Conservation (phyloP, 2,113 vertebrate species). For the Galbula dea region DNA sequence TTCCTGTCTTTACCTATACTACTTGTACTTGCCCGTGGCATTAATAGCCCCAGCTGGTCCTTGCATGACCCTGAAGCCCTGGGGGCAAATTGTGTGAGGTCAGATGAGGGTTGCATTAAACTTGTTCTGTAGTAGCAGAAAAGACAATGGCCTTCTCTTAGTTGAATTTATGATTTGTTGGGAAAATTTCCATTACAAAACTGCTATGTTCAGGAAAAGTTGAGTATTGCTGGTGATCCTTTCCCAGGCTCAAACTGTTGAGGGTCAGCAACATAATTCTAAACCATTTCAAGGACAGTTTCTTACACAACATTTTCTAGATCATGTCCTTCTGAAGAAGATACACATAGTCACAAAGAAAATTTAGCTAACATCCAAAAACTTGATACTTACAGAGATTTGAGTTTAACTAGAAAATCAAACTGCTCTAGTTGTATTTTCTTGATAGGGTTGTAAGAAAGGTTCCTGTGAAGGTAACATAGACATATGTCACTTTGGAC, state of each 20-base stretch:
- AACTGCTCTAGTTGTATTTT: slow-evolving; percentile 89
- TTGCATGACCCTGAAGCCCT: not conserved
- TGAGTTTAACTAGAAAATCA: slow-evolving; percentile 87
- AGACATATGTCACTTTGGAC: not conserved
- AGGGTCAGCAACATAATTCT: not conserved
- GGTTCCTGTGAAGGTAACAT: slow-evolving; percentile 78
- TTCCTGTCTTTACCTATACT: not conserved
- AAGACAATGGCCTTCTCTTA: not conserved
- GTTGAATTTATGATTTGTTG: not conserved
- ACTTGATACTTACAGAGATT: slow-evolving; percentile 88
- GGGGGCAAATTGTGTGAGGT: not conserved
- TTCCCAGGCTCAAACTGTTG: not conserved
- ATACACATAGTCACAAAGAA: not conserved
- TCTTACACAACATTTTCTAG: not conserved
- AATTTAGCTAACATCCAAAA: not conserved
- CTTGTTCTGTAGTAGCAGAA: not conserved
- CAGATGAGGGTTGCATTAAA: not conserved
- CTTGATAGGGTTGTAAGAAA: slow-evolving; percentile 91
- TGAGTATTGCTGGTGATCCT: not conserved
- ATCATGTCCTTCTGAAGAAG: not conserved
- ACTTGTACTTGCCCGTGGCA: not conserved
- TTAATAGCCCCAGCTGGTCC: not conserved
- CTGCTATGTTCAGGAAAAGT: not conserved
- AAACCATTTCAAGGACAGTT: not conserved
- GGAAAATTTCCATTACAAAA: not conserved